phyloP scores from a whole-genome alignment of 2,888 invertebrate genomes.

The Arctia plantaginis region DNA sequence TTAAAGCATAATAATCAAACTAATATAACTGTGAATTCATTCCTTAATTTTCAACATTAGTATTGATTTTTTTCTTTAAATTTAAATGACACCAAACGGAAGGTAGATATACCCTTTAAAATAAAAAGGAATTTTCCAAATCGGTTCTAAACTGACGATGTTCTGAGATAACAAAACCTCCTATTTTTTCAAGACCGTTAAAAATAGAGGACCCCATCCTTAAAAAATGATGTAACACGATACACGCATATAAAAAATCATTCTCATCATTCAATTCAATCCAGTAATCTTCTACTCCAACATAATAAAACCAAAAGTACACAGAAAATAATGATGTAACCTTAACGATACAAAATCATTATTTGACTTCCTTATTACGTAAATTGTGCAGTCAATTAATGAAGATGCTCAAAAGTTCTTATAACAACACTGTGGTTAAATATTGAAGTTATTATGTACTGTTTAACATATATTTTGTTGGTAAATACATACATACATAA shows the following conservation, averaged over 20 bases:
- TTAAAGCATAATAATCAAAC: not conserved
- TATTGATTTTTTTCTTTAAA: too few relatives aligned
- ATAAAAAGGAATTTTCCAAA: too few relatives aligned
- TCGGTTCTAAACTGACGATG: too few relatives aligned
- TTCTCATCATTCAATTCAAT: not conserved
- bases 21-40: too few relatives aligned
- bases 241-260: not conserved
- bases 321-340: not conserved
- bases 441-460: not conserved
- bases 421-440: constrained; percentile 1
- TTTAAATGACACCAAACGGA: too few relatives aligned
- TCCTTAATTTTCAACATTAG: too few relatives aligned
- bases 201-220: too few relatives aligned
- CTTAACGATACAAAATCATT: constrained; percentile 13
- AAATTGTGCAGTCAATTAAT: constrained; percentile 15
- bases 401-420: constrained; percentile 1
- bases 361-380: constrained; percentile 12
- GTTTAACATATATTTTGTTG: not conserved
- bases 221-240: too few relatives aligned
- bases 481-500: not conserved
- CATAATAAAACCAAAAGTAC: not conserved
- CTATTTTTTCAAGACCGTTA: too few relatives aligned
- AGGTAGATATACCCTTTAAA: not conserved
- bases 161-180: too few relatives aligned
- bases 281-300: not conserved